Evolutionary conservation across 2,888 invertebrate genomes (phyloP).

Genomic region (Cryptophagus acutangulus): DNA sequence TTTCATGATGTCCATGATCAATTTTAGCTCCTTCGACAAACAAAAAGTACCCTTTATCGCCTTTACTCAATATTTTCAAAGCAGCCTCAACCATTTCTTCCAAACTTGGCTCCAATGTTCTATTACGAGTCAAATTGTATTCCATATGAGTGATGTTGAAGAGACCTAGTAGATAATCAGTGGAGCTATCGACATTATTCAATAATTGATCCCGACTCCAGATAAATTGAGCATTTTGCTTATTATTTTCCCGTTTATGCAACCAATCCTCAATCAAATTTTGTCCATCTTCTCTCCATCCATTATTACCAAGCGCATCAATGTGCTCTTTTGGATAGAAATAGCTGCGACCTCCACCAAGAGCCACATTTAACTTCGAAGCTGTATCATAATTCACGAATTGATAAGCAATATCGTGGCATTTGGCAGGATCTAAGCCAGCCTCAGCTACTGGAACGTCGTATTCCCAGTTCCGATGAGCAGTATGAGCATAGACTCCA

Average conservation of each 20-base stretch:
- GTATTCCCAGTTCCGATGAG: slow-evolving; percentile 66
- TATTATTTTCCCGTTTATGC: slow-evolving; percentile 45
- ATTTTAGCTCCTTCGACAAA: slow-evolving; percentile 73
- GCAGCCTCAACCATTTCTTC: slow-evolving; percentile 76
- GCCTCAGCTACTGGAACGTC: slow-evolving; percentile 48
- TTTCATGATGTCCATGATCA: slow-evolving; percentile 71
- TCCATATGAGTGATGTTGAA: slow-evolving; percentile 37
- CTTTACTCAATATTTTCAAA: slow-evolving; percentile 52
- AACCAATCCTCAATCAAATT: slow-evolving; percentile 66
- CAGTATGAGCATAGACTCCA: slow-evolving; percentile 60
- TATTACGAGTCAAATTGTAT: slow-evolving; percentile 63
- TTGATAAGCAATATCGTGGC: slow-evolving; percentile 68
- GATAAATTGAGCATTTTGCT: slow-evolving; percentile 51
- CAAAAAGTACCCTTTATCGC: slow-evolving; percentile 64
- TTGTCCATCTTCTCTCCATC: slow-evolving; percentile 56
- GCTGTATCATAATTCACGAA: slow-evolving; percentile 61
- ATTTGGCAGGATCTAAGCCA: slow-evolving; percentile 46
- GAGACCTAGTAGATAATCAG: slow-evolving; percentile 20
- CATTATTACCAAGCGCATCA: slow-evolving; percentile 50
- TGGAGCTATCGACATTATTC: slow-evolving; percentile 18
- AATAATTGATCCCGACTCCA: slow-evolving; percentile 56
- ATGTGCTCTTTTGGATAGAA: slow-evolving; percentile 54
- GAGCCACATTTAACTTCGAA: slow-evolving; percentile 62
- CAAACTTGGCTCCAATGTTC: slow-evolving; percentile 62
- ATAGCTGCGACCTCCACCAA: slow-evolving; percentile 68